These are phyloP conservation scores for Danaus melanippus DNA, from an alignment of 1,140 invertebrate species.

Conservation along the genomic window DNA sequence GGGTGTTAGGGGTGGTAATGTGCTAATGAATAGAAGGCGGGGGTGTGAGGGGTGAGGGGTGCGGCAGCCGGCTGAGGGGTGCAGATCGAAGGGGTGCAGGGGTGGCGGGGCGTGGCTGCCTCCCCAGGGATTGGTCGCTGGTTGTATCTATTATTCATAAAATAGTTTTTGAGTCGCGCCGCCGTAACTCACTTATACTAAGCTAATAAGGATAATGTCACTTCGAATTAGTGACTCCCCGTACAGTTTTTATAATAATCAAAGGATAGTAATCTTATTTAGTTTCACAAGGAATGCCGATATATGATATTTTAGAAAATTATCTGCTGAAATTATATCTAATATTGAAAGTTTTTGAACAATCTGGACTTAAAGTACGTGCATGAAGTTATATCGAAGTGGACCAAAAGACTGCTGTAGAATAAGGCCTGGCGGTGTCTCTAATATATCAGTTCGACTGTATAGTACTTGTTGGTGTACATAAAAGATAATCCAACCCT, in stretches of 20 bases:
- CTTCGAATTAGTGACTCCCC: constrained; percentile 59
- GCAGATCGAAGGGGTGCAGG: constrained; percentile 20
- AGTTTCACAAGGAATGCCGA: constrained; percentile 45
- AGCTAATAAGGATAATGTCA: constrained; percentile 70
- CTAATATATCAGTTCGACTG: too few relatives aligned
- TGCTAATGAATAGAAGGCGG: constrained; percentile 68
- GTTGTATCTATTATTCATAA: constrained; percentile 71
- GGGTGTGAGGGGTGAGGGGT: constrained; percentile 3
- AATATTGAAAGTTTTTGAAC: too few relatives aligned
- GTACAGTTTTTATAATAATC: constrained; percentile 49
- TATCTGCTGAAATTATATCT: too few relatives aligned
- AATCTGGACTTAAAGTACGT: too few relatives aligned
- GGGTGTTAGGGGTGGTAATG: constrained; percentile 62
- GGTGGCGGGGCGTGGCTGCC: constrained; percentile 39
- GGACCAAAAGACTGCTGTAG: too few relatives aligned
- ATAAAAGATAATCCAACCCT: too few relatives aligned
- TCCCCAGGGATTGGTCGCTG: constrained; percentile 67
- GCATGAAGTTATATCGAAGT: too few relatives aligned
- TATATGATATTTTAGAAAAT: too few relatives aligned
- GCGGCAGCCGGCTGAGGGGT: constrained; percentile 18
- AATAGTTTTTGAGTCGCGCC: constrained; percentile 70
- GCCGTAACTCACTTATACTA: constrained; percentile 54
- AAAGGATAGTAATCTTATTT: constrained; percentile 53
- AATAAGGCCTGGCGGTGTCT: too few relatives aligned
- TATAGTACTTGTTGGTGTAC: too few relatives aligned